Conservation (phyloP, 2,888 invertebrate genomes). For the Branchinecta sandiegonensis region DNA sequence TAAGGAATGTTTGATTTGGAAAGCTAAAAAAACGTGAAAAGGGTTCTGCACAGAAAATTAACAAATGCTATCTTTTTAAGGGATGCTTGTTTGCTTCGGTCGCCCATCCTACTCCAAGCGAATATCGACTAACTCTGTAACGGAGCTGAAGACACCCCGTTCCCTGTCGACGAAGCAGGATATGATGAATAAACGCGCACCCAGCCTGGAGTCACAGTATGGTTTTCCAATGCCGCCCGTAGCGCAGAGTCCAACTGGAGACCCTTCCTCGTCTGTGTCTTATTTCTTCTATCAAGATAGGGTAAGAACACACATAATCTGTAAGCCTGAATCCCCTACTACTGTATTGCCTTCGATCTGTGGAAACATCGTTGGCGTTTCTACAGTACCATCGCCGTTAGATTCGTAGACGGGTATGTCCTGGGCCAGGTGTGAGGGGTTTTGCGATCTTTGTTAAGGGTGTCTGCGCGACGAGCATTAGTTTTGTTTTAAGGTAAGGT, state of each 20-base stretch:
- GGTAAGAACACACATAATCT: conserved; percentile 36
- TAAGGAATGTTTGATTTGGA: conserved; percentile 30
- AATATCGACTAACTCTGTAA: conserved; percentile 49
- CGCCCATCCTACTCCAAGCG: conserved; percentile 51
- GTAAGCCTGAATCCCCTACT: too few species aligned
- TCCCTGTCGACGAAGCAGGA: conserved; percentile 48
- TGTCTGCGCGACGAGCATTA: neutral
- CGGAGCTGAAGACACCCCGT: conserved; percentile 46
- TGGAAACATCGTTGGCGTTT: too few species aligned
- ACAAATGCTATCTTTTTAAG: conserved; percentile 31
- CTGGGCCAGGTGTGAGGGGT: neutral
- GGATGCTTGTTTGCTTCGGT: conserved; percentile 68
- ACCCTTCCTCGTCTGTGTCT: conserved; percentile 44
- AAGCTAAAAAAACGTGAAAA: neutral
- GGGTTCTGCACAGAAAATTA: too few species aligned
- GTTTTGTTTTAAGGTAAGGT: too few species aligned
- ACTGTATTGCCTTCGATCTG: too few species aligned
- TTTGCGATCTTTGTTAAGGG: neutral
- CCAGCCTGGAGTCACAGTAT: conserved; percentile 26
- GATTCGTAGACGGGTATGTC: conserved; percentile 18
- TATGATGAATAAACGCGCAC: conserved; percentile 24
- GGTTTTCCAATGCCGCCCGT: conserved; percentile 28
- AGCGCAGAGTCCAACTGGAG: conserved; percentile 35
- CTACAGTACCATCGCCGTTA: neutral
- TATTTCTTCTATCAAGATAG: conserved; percentile 67